Conservation (phyloP, 2,113 vertebrate genomes). For the Sceloporus undulatus region DNA sequence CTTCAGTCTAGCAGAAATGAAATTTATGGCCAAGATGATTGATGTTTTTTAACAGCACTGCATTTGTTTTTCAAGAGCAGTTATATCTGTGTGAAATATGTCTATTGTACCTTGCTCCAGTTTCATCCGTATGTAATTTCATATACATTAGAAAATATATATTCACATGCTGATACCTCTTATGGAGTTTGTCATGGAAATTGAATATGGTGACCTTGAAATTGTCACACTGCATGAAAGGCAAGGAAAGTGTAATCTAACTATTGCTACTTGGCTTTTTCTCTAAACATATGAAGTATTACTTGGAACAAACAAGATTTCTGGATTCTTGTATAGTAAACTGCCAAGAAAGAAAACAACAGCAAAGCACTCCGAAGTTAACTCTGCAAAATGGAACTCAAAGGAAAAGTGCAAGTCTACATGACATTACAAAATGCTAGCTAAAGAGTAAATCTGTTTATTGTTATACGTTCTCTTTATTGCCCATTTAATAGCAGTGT, state of each 20-base stretch:
- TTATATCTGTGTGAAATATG: slow-evolving; percentile 67
- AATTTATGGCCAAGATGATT: slow-evolving; percentile 42
- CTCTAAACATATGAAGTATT: not conserved
- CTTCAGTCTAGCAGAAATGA: slow-evolving; percentile 28
- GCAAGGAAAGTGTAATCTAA: slow-evolving; percentile 37
- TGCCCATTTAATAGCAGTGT: too few species aligned
- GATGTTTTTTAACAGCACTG: slow-evolving; percentile 43
- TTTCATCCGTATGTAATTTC: not conserved
- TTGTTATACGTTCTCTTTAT: too few species aligned
- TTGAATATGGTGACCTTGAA: slow-evolving; percentile 65
- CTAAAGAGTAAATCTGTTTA: too few species aligned
- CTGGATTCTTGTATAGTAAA: not conserved
- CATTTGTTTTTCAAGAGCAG: slow-evolving; percentile 58
- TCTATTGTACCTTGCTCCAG: slow-evolving; percentile 29
- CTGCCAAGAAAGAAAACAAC: not conserved
- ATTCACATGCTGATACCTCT: slow-evolving; percentile 21
- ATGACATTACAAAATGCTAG: not conserved
- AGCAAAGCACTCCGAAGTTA: not conserved
- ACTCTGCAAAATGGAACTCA: not conserved
- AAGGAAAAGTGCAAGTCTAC: not conserved
- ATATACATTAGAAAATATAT: slow-evolving; percentile 3
- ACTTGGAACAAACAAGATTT: not conserved
- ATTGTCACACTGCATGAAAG: slow-evolving; percentile 47
- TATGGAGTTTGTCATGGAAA: slow-evolving; percentile 61
- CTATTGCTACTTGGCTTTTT: not conserved